phyloP scores from a whole-genome alignment of 2,888 invertebrate species.

The Trissoscelio sp. region DNA sequence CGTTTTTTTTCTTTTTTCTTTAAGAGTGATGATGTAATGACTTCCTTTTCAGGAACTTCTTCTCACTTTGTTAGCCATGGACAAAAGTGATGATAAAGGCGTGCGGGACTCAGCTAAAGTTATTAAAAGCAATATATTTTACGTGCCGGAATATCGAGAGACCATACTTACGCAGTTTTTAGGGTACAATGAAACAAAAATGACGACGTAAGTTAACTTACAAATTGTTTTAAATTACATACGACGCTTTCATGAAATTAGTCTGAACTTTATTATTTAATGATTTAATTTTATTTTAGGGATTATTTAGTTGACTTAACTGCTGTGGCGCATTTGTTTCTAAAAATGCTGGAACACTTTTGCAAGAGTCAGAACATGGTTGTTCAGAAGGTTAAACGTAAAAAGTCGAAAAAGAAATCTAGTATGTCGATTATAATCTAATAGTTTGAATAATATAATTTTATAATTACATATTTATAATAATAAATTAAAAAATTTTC shows the following conservation, averaged over 20 bases:
- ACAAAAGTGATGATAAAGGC: conserved; percentile 88
- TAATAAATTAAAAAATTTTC: not conserved
- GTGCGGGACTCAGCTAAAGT: conserved; percentile 92
- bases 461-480: conserved; percentile 51
- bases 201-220: conserved; percentile 88
- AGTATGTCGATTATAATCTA: too few species aligned
- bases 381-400: conserved; percentile 87
- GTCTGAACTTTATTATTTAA: not conserved
- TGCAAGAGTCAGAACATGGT: conserved; percentile 85
- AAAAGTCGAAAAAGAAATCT: conserved; percentile 72
- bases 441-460: too few species aligned
- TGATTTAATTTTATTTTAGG: conserved; percentile 85
- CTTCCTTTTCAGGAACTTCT: conserved; percentile 89
- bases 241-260: not conserved
- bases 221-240: not conserved
- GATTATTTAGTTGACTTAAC: conserved; percentile 93
- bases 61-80: conserved; percentile 92
- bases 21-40: conserved; percentile 40
- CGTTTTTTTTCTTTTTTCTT: conserved; percentile 5
- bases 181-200: conserved; percentile 92
- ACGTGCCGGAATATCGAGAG: conserved; percentile 97
- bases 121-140: conserved; percentile 95
- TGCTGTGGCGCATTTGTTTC: conserved; percentile 94
- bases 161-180: conserved; percentile 91
- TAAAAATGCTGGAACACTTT: conserved; percentile 93